phyloP scores from a whole-genome alignment of 1,140 invertebrate genomes.

The Papilio polytes region DNA sequence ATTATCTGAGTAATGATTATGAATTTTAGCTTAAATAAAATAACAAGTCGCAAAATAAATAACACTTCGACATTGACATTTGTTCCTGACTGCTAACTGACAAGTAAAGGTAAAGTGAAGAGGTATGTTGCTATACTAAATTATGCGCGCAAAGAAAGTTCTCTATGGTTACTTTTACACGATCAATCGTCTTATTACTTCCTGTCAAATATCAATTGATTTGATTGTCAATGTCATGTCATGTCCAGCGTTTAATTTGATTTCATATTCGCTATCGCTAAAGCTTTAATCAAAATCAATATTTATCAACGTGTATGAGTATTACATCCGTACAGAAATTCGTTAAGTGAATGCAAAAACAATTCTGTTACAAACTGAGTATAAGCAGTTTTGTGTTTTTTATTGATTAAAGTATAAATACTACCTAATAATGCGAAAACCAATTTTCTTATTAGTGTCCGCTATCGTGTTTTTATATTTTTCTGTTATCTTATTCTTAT shows the following conservation, averaged over 20 bases:
- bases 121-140: neutral
- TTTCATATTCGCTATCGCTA: neutral
- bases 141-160: neutral
- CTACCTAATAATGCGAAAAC: constrained; percentile 57
- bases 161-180: neutral
- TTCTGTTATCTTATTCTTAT: constrained; percentile 74
- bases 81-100: neutral
- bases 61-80: neutral
- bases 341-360: neutral
- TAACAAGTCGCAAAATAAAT: neutral
- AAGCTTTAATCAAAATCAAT: neutral
- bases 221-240: constrained; percentile 3
- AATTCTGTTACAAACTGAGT: neutral
- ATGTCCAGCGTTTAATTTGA: neutral
- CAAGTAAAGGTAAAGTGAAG: no score
- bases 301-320: neutral
- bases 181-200: neutral
- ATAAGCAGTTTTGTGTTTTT: neutral
- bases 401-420: neutral
- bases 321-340: neutral
- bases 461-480: constrained; percentile 71
- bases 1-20: neutral
- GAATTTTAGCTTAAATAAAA: neutral
- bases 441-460: constrained; percentile 64
- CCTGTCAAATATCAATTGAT: neutral